Evolutionary conservation across 2,797 vertebrate species (phyloP).

Genomic region (Cercopithecus mitis): DNA sequence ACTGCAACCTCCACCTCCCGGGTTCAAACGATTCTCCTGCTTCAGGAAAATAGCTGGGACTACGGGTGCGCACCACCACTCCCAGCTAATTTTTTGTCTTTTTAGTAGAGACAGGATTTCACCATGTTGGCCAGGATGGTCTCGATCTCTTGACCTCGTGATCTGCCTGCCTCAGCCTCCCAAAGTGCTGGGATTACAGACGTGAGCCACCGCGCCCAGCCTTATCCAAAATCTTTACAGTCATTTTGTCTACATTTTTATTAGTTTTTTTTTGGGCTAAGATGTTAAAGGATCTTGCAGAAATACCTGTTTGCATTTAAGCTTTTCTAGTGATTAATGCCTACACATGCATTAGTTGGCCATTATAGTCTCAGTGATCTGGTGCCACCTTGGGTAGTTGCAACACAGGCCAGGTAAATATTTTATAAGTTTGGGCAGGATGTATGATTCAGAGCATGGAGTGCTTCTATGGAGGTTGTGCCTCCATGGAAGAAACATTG

Average conservation of each 20-base stretch:
- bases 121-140: no score
- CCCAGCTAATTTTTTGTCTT: no score
- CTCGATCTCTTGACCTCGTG: no score
- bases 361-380: not conserved
- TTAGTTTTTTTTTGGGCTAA: conserved; percentile 6
- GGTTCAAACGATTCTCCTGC: no score
- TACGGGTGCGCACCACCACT: no score
- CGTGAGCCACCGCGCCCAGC: no score
- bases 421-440: not conserved
- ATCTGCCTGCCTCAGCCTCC: no score
- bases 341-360: not conserved
- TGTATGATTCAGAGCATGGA: not conserved
- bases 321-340: not conserved
- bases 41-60: no score
- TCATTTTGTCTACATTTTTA: not conserved
- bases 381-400: not conserved
- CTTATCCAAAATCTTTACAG: not conserved
- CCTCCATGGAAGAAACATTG: not conserved
- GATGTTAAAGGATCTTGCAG: not conserved
- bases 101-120: no score
- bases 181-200: no score
- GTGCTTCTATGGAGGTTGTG: not conserved
- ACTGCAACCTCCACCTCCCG: no score
- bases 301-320: not conserved
- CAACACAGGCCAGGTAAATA: not conserved